Base-by-base conservation (phyloP, 1,140 invertebrate genomes). In the Ceratina calcarata region DNA sequence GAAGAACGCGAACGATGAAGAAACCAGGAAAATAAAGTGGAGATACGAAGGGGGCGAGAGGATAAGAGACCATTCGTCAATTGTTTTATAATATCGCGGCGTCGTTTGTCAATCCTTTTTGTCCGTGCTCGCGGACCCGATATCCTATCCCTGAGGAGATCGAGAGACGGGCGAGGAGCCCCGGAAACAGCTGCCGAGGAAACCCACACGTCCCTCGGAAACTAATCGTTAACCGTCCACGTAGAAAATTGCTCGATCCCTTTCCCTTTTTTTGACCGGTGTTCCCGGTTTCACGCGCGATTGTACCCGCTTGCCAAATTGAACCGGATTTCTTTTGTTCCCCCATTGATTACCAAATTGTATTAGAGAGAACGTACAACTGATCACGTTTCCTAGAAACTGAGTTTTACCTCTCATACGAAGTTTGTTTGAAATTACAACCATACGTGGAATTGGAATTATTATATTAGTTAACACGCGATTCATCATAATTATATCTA, bases 61-160 rank as follows among this genome's bases (percentile, higher is more conserved):
- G 3, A 65, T 83, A 86, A 86, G 83, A 80, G 66, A 82, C 80
- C 85, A 90, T 90, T 84, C 88, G 90, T 91, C 89, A 91, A 91
- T 88, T 89, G 87, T 87, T 90, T 88, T 89, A 88, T 87, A 90
- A 91, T 90, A 88, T 89, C 83, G 74, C 78, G 71, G 71, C 79
- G 73, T 87, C 87, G 78, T 88, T 86, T 85, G 82, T 88, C 87
- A 89, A 83, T 57, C 82, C 85, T 87, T 72, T 86, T 80, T 55
- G 49, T 64, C 79, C 69, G 58, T 62, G 15, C 20, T 53, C 68
- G 20, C 6, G 32, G 32, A 37, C 32, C 37, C 37, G 37, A 45
- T 45, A 45, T 45, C 37, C 37, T 45, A 45, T 45, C 18, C 61
- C 1, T 49, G 22, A 51, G 51, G 70, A 32, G 49, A 53, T 51